Evolutionary conservation across 2,113 vertebrate genomes (phyloP).

Genomic region (Scytalopus superciliaris): DNA sequence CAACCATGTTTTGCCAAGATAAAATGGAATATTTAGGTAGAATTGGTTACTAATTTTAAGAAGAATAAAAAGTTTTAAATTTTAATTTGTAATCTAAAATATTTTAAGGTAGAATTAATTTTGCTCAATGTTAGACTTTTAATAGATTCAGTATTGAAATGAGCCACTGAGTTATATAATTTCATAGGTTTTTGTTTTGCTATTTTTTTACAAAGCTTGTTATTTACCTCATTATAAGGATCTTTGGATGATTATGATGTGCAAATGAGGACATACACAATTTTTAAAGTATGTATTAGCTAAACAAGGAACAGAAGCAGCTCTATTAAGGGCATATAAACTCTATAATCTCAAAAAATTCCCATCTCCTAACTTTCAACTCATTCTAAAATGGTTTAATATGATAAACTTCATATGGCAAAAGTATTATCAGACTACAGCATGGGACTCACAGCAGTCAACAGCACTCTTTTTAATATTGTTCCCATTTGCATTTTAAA

Average conservation of each 20-base stretch:
- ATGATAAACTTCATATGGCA: neutral
- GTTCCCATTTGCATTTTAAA: slow-evolving; percentile 64
- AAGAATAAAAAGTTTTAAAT: neutral
- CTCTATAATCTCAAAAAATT: neutral
- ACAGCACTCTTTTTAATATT: neutral
- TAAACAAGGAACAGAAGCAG: neutral
- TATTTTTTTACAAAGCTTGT: neutral
- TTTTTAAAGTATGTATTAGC: neutral
- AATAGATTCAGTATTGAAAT: neutral
- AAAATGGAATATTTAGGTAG: neutral
- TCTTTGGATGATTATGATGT: neutral
- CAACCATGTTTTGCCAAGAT: neutral
- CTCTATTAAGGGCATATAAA: neutral
- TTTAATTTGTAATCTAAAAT: neutral
- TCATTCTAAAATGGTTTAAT: neutral
- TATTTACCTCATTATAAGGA: neutral
- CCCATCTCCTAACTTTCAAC: neutral
- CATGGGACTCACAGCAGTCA: neutral
- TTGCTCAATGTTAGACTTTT: too few species aligned
- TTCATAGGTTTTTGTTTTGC: neutral
- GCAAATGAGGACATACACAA: neutral
- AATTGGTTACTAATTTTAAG: neutral
- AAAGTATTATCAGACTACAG: neutral
- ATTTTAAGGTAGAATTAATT: neutral
- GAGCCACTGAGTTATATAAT: slow-evolving; percentile 30